Conservation (phyloP, 2,797 vertebrate species). For the Myoxocephalus aenaeus region DNA sequence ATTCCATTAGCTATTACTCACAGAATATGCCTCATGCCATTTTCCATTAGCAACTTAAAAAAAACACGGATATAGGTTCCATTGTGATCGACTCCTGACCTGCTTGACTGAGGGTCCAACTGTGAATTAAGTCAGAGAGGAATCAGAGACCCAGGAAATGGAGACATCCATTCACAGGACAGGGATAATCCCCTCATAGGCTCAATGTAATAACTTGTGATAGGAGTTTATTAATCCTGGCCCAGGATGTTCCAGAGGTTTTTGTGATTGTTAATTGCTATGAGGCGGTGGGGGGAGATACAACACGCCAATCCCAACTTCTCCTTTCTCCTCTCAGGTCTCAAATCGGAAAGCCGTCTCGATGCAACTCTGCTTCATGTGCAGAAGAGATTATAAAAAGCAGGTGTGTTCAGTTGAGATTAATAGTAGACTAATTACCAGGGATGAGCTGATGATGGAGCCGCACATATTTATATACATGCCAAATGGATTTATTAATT, state of each 20-base stretch:
- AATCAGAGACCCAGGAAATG: slow-evolving; percentile 51
- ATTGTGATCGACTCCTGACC: slow-evolving; percentile 40
- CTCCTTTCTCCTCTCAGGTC: slow-evolving; percentile 32
- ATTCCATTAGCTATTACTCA: slow-evolving; percentile 24
- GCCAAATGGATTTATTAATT: slow-evolving; percentile 62
- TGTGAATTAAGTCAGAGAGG: slow-evolving; percentile 40
- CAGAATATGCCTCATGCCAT: neutral
- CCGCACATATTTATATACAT: slow-evolving; percentile 53
- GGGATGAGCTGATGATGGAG: slow-evolving; percentile 61
- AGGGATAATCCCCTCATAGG: slow-evolving; percentile 77
- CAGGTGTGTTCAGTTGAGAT: slow-evolving; percentile 69
- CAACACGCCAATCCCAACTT: slow-evolving; percentile 53
- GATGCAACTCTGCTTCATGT: slow-evolving; percentile 27
- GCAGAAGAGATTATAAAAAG: slow-evolving; percentile 60
- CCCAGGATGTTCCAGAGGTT: slow-evolving; percentile 63
- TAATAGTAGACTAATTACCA: slow-evolving; percentile 70
- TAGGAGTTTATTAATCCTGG: slow-evolving; percentile 81
- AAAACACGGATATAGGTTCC: neutral
- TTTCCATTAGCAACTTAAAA: slow-evolving; percentile 39
- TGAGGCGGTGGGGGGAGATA: slow-evolving; percentile 61
- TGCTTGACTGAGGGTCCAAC: slow-evolving; percentile 24
- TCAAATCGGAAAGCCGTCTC: slow-evolving; percentile 35
- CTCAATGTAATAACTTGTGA: slow-evolving; percentile 79
- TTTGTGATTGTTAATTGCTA: slow-evolving; percentile 78
- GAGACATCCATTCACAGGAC: slow-evolving; percentile 65